phyloP scores from a whole-genome alignment of 2,113 vertebrate genomes.

The Malurus alboscapulatus region DNA sequence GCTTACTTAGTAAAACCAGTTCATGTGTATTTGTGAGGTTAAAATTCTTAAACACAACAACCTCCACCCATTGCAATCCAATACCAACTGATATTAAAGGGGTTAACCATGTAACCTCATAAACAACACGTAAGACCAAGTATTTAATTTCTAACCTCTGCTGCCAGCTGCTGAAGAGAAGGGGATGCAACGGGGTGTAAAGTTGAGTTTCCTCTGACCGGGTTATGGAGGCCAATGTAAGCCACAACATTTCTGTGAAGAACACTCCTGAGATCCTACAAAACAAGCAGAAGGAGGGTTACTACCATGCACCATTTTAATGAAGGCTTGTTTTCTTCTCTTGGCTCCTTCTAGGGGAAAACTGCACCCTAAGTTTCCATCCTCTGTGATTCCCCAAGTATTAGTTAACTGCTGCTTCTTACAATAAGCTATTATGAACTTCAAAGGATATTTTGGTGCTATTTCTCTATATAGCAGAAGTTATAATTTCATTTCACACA shows the following conservation, averaged over 20 bases:
- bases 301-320: neutral
- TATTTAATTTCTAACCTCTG: constrained; percentile 78
- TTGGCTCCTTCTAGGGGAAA: neutral
- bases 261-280: constrained; percentile 84
- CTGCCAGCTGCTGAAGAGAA: constrained; percentile 84
- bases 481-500: constrained; percentile 37
- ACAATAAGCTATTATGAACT: constrained; percentile 11
- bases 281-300: neutral
- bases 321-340: neutral
- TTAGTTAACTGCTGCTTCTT: neutral
- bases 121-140: neutral
- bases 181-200: constrained; percentile 83
- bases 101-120: neutral
- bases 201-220: constrained; percentile 80
- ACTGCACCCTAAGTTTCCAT: neutral
- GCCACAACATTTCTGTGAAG: constrained; percentile 86
- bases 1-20: neutral
- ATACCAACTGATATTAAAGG: neutral
- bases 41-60: neutral
- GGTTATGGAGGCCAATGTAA: constrained; percentile 86
- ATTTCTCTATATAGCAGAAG: neutral
- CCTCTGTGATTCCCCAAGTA: neutral
- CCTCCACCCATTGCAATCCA: neutral
- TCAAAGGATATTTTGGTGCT: constrained; percentile 22
- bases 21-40: neutral